Evolutionary conservation across 2,797 vertebrate species (phyloP).

Genomic region (Chromobotia macracanthus): DNA sequence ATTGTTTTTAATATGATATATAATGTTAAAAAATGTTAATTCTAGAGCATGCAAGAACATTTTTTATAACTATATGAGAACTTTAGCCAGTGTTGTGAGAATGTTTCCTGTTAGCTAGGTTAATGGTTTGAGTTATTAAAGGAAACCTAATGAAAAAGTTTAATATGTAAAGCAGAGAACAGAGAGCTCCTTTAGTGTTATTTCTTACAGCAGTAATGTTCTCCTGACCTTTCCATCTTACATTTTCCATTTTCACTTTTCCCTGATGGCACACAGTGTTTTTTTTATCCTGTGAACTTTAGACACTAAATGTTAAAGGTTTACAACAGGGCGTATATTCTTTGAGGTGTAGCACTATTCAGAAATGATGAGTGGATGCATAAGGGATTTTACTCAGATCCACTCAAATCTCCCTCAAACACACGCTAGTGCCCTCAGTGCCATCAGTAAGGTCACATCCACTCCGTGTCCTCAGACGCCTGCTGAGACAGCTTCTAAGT

Average conservation of each 20-base stretch:
- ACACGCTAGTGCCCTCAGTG: constrained; percentile 43
- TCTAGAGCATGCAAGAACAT: too few relatives aligned
- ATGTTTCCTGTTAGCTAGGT: too few relatives aligned
- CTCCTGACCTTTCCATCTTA: constrained; percentile 43
- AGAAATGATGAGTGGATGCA: constrained; percentile 5
- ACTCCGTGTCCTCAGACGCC: constrained; percentile 64
- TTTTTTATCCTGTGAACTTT: constrained; percentile 75
- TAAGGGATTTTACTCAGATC: background rate
- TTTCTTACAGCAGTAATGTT: constrained; percentile 44
- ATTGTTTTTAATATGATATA: too few relatives aligned
- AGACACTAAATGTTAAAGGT: constrained; percentile 76
- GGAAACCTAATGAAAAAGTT: background rate
- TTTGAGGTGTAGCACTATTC: constrained; percentile 41
- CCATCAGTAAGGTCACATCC: constrained; percentile 75
- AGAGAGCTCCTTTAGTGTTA: constrained; percentile 2
- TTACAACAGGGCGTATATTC: constrained; percentile 61
- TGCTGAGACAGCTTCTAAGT: constrained; percentile 73
- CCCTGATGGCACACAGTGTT: constrained; percentile 44
- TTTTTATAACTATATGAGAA: too few relatives aligned
- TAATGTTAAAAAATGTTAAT: too few relatives aligned
- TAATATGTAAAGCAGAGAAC: background rate
- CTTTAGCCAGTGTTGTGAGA: too few relatives aligned
- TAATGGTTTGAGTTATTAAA: background rate
- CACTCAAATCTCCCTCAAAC: constrained; percentile 24
- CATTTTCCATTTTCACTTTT: too few relatives aligned